Percentiles rank a stretch among this genome's conserved stretches.
Evolutionary conservation across 2,797 vertebrate species (phyloP).

Genomic region (Halcyon chelicuti): DNA sequence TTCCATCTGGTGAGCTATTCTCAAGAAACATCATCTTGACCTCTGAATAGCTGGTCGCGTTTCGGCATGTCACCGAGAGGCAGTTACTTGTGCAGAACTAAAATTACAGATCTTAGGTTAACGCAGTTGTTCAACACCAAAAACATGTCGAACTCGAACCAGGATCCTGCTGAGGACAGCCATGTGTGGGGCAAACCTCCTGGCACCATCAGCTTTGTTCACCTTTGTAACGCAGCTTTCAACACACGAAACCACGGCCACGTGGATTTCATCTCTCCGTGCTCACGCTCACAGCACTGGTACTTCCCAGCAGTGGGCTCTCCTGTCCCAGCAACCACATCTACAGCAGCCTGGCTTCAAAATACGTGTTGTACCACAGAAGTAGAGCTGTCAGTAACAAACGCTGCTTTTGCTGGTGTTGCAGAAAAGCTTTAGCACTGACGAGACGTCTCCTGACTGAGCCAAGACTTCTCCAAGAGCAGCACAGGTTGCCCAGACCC

Average conservation of each 20-base stretch:
- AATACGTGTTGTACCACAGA: fast-evolving
- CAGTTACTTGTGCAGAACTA: neutral
- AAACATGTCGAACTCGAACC: neutral
- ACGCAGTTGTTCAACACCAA: neutral
- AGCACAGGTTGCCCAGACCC: neutral
- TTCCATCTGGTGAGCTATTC: slow-evolving; percentile 16
- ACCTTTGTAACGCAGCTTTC: neutral
- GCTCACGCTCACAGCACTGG: neutral
- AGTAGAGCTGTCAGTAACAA: neutral
- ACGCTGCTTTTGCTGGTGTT: neutral
- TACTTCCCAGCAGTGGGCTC: neutral
- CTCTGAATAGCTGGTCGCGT: neutral
- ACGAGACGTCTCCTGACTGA: neutral
- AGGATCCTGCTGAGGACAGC: neutral
- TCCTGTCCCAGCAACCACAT: neutral
- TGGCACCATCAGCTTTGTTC: neutral
- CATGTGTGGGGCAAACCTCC: fast-evolving
- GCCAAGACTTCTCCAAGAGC: neutral
- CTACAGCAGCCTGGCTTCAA: neutral
- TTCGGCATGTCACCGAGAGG: neutral
- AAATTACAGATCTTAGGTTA: neutral
- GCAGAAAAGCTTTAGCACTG: neutral
- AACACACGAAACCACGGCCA: neutral
- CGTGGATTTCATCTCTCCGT: neutral
- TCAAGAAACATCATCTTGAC: neutral